A percentile compares a stretch with the other conserved stretches of the same genome.
phyloP scores from a whole-genome alignment of 2,888 invertebrate genomes.

The Rhimphoctona megacephalus region DNA sequence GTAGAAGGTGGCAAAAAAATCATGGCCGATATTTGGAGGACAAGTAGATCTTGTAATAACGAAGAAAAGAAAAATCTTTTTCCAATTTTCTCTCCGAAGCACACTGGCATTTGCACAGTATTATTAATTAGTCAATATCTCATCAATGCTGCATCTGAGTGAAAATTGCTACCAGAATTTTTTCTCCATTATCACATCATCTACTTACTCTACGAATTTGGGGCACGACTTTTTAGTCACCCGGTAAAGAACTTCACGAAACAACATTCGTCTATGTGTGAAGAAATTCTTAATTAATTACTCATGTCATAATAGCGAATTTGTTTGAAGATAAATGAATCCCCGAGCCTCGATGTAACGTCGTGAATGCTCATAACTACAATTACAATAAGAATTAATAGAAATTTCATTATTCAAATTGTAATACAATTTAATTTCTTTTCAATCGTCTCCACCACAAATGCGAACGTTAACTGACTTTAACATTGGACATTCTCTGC shows the following conservation, averaged over 20 bases:
- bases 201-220: background rate
- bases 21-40: background rate
- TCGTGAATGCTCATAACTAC: conserved; percentile 14
- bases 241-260: background rate
- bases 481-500: background rate
- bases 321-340: conserved; percentile 37
- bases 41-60: background rate
- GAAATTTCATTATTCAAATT: conserved; percentile 50
- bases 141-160: background rate
- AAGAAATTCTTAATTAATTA: conserved; percentile 18
- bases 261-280: background rate
- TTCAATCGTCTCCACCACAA: background rate
- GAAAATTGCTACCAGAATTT: background rate
- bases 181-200: background rate
- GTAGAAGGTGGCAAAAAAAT: background rate
- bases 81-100: too few relatives aligned
- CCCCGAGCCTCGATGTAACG: conserved; percentile 22
- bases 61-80: too few relatives aligned
- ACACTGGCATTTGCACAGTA: too few relatives aligned
- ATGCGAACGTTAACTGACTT: conserved; percentile 34
- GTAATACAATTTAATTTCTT: background rate
- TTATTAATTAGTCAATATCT: background rate
- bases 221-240: background rate
- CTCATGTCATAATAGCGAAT: conserved; percentile 53
- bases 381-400: conserved; percentile 41